phyloP scores from a whole-genome alignment of 2,113 vertebrate genomes.

The Alces alces region DNA sequence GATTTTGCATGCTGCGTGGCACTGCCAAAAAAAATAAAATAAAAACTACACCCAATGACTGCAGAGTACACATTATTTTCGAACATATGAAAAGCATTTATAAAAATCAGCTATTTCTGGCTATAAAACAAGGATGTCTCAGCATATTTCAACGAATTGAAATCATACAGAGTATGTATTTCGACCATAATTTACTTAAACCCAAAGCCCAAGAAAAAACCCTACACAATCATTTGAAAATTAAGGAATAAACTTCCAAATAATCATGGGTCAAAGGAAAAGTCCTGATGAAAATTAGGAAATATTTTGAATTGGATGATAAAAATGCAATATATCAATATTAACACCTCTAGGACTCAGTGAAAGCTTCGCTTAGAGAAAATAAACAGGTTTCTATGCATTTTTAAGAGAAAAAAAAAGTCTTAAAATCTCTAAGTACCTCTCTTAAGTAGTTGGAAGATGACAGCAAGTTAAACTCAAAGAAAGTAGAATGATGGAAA shows the following conservation, averaged over 20 bases:
- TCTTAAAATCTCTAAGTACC: not conserved
- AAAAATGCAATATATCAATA: not conserved
- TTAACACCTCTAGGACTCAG: not conserved
- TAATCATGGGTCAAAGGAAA: not conserved
- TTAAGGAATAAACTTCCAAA: not conserved
- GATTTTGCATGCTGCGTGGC: not conserved
- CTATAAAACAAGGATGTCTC: not conserved
- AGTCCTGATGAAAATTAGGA: not conserved
- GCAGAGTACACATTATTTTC: not conserved
- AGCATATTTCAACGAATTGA: not conserved
- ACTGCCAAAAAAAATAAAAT: not conserved
- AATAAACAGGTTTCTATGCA: not conserved
- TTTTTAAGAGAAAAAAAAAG: not conserved
- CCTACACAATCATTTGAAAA: not conserved
- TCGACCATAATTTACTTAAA: not conserved
- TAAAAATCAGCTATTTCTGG: not conserved
- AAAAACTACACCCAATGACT: not conserved
- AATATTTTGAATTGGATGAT: not conserved
- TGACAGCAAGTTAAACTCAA: not conserved
- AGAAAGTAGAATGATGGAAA: not conserved
- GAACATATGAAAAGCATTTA: not conserved
- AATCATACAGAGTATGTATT: not conserved
- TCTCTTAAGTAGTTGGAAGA: not conserved
- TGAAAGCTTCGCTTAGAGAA: not conserved
- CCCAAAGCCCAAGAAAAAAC: not conserved